Conservation (phyloP, 2,888 invertebrate species). For the Endomychus coccineus region DNA sequence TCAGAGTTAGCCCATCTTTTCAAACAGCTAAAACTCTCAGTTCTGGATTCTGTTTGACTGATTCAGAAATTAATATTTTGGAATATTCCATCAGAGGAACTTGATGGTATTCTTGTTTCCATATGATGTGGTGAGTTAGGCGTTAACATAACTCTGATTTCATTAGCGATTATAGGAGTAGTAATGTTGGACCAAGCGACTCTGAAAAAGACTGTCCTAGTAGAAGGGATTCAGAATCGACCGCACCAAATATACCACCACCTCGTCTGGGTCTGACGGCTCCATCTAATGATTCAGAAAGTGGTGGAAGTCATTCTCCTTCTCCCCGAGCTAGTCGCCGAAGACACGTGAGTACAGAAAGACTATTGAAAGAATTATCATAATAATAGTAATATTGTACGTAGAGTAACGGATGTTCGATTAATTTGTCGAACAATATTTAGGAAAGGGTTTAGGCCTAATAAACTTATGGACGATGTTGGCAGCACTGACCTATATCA, state of each 20-base stretch:
- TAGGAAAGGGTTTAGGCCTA: slow-evolving; percentile 1
- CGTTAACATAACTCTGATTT: no score
- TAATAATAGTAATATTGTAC: background rate
- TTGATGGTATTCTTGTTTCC: no score
- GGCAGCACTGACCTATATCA: no score
- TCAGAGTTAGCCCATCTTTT: no score
- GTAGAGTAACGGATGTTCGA: background rate
- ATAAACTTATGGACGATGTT: no score
- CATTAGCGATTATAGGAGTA: slow-evolving; percentile 87
- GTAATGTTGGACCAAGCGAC: slow-evolving; percentile 82
- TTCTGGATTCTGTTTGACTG: no score
- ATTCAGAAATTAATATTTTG: no score
- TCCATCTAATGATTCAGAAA: slow-evolving; percentile 73
- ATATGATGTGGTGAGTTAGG: no score
- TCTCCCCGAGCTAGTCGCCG: slow-evolving; percentile 76
- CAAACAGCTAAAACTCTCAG: no score
- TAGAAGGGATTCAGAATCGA: slow-evolving; percentile 56
- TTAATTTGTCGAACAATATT: no score
- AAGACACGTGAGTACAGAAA: slow-evolving; percentile 61
- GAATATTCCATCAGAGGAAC: no score
- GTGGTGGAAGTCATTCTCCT: slow-evolving; percentile 80
- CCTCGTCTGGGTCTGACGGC: slow-evolving; percentile 59
- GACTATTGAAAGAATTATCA: no score
- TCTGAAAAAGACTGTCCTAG: slow-evolving; percentile 81
- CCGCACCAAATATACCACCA: slow-evolving; percentile 39